Percentiles rank a stretch among this genome's conserved stretches.
Conservation (phyloP, 2,888 invertebrate genomes). For the Prosapia bicincta region DNA sequence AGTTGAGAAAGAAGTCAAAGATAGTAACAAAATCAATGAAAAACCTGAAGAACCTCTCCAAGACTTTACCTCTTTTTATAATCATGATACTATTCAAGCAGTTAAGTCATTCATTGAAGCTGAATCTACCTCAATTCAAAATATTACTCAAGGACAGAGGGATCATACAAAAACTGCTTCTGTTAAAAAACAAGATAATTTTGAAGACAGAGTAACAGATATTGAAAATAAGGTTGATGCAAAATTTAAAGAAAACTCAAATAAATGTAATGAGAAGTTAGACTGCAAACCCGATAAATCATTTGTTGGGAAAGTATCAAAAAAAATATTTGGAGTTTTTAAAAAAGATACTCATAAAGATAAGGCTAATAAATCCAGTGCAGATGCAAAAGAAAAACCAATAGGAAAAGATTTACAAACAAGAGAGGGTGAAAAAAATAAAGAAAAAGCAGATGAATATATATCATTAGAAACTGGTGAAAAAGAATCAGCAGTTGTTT, state of each 20-base stretch:
- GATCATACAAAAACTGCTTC: background rate
- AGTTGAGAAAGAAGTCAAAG: background rate
- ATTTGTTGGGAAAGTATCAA: slow-evolving; percentile 24
- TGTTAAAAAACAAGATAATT: background rate
- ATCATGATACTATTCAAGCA: background rate
- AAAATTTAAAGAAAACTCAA: background rate
- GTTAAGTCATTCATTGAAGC: background rate
- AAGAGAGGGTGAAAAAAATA: background rate
- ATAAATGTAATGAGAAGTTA: slow-evolving; percentile 10
- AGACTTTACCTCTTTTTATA: background rate
- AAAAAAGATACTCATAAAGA: slow-evolving; percentile 12
- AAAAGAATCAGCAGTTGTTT: background rate
- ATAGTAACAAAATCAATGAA: background rate
- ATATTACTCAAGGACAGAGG: background rate
- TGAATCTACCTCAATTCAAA: background rate
- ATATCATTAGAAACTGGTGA: background rate
- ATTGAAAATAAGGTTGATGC: background rate
- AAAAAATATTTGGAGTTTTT: slow-evolving; percentile 22
- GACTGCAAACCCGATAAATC: slow-evolving; percentile 20
- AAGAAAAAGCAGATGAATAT: background rate
- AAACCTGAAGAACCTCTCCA: background rate
- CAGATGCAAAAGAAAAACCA: slow-evolving; percentile 4
- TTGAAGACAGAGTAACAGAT: background rate
- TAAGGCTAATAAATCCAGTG: background rate
- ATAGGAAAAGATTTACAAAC: slow-evolving; percentile 9